Evolutionary conservation across 2,797 vertebrate species (phyloP).

Genomic region (Chiloscyllium punctatum): DNA sequence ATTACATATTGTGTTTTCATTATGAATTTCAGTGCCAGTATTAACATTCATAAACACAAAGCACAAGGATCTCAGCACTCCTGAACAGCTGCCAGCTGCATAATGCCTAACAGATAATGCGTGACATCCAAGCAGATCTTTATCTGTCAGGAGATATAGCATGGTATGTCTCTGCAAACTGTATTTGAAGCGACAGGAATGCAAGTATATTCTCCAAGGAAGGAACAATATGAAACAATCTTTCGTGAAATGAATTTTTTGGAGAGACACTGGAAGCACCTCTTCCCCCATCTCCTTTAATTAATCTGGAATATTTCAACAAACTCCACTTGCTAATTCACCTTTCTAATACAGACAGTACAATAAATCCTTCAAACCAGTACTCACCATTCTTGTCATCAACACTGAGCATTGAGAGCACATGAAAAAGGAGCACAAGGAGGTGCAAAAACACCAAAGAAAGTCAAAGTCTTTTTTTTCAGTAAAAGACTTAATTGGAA

Average conservation of each 20-base stretch:
- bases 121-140: background rate
- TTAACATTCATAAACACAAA: background rate
- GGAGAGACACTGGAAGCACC: background rate
- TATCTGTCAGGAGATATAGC: background rate
- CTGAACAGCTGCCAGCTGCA: background rate
- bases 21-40: background rate
- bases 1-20: background rate
- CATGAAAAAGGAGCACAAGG: background rate
- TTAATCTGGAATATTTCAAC: background rate
- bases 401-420: background rate
- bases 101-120: background rate
- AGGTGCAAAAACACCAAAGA: background rate
- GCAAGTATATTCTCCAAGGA: slow-evolving; percentile 9
- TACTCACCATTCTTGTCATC: background rate
- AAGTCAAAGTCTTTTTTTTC: background rate
- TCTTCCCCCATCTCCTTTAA: background rate
- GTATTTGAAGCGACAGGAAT: background rate
- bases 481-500: background rate
- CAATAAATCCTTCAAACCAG: background rate
- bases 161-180: background rate
- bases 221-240: background rate
- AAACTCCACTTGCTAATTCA: background rate
- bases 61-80: background rate
- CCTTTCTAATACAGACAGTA: background rate
- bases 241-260: background rate